Evolutionary conservation across 2,113 vertebrate species (phyloP), one percentile per base, ranked within the genome.

Genomic region (Athene cunicularia): DNA sequence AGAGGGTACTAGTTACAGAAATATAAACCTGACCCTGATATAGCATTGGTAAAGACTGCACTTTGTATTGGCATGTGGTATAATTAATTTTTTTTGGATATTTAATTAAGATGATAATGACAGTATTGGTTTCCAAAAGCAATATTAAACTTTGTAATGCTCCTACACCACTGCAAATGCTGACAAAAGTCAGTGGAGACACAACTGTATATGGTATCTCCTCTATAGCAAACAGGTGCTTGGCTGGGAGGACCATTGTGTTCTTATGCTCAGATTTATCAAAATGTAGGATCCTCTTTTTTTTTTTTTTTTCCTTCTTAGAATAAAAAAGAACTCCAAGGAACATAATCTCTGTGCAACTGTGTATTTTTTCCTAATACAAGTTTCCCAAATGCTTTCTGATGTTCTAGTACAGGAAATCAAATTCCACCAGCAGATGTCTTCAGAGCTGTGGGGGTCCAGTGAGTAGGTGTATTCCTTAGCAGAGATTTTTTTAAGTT

Each of bases 401-500:
- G 56, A 55, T 77, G 86, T 59, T 92, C 11, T 80, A 41, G 67
- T 74, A 22, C 12, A 62, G 80, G 59, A 26, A 45, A 66, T 55
- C 39, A 37, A 16, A 91, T 52, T 35, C 72, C 47, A 71, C 59
- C 80, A 86, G 88, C 64, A 84, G 47, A 2, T 43, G n/a, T 60
- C 80, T 79, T 86, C 76, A 79, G 90, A 88, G 67, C 58, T 92
- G 72, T 5, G 59, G 82, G 55, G 67, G 68, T 49, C 79, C 60
- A 11, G 21, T 1, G 21, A 91, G 84, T 86, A 86, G 80, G 72
- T 80, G 88, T 77, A n/a, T 80, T 90, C 55, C 55, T 86, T 56
- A 67, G 55, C 82, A 93, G 75, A 81, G 67, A 77, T 86, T 71
- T 94, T 94, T 39, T 83, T 71, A 83, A 90, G 52, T 92, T 74